Percentiles rank a stretch among this genome's conserved stretches.
These are phyloP conservation scores for Eristalis tenax DNA, from an alignment of 2,888 invertebrate species.

Conservation along the genomic window DNA sequence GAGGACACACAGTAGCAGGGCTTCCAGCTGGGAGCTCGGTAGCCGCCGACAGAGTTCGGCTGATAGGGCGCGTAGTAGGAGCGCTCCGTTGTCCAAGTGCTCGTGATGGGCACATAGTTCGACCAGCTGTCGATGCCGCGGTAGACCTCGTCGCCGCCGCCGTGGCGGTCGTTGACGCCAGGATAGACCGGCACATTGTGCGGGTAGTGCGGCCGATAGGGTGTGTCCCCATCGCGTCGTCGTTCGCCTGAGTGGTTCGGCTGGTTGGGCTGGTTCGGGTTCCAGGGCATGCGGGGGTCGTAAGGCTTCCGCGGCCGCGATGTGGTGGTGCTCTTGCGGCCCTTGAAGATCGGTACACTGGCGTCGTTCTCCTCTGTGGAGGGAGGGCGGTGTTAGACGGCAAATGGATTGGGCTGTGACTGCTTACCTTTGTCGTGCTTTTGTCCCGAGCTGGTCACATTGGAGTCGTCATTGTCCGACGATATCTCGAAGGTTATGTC, in stretches of 20 bases:
- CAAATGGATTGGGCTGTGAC: not conserved
- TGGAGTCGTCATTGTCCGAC: slow-evolving; percentile 76
- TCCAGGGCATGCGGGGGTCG: slow-evolving; percentile 79
- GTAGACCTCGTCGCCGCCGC: slow-evolving; percentile 74
- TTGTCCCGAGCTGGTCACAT: slow-evolving; percentile 78
- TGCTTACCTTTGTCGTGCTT: slow-evolving; percentile 77
- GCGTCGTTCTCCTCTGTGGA: slow-evolving; percentile 78
- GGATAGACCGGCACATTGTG: slow-evolving; percentile 77
- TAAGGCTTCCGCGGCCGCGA: slow-evolving; percentile 76
- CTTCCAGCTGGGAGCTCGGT: slow-evolving; percentile 79
- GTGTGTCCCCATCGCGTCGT: slow-evolving; percentile 71
- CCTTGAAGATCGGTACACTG: slow-evolving; percentile 80
- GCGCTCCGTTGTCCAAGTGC: slow-evolving; percentile 79
- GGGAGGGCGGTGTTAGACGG: not conserved
- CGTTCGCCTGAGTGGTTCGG: slow-evolving; percentile 75
- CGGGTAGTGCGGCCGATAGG: slow-evolving; percentile 76
- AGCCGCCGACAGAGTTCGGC: slow-evolving; percentile 74
- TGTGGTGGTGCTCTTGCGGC: slow-evolving; percentile 75
- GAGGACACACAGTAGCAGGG: slow-evolving; percentile 79
- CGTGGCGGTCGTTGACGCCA: slow-evolving; percentile 73
- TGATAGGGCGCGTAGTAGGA: slow-evolving; percentile 76
- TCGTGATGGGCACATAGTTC: slow-evolving; percentile 77
- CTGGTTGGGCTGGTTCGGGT: slow-evolving; percentile 75
- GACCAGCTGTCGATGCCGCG: slow-evolving; percentile 78
- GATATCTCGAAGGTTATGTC: slow-evolving; percentile 81